Percentiles rank a stretch among this genome's conserved stretches.
Evolutionary conservation across 2,113 vertebrate species (phyloP).

Genomic region (Corythornis vintsioides): DNA sequence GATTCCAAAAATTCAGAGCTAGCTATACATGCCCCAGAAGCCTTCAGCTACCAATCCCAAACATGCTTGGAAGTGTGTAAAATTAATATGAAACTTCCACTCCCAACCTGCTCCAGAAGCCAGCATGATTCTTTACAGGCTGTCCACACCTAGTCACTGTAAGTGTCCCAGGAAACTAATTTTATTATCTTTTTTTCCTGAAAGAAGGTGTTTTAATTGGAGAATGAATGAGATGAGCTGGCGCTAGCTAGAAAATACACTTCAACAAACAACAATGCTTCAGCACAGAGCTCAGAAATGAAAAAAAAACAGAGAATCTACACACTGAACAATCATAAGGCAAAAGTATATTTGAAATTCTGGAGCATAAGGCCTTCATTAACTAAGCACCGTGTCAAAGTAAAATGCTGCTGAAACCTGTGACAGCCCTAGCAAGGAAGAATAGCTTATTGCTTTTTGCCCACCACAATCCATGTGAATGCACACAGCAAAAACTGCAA

Average conservation of each 20-base stretch:
- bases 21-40: background rate
- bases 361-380: slow-evolving; percentile 12
- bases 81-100: slow-evolving; percentile 18
- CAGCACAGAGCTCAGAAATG: background rate
- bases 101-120: background rate
- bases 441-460: background rate
- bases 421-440: background rate
- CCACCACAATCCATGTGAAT: background rate
- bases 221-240: background rate
- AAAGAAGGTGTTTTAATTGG: background rate
- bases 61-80: background rate
- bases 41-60: background rate
- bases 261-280: background rate
- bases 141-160: background rate
- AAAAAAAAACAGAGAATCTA: background rate
- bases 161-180: background rate
- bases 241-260: background rate
- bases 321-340: slow-evolving; percentile 11
- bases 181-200: background rate
- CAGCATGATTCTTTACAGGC: background rate
- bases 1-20: background rate
- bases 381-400: background rate
- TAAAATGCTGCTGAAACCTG: background rate
- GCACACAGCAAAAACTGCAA: background rate
- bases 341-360: slow-evolving; percentile 25